Conservation (phyloP, 2,113 vertebrate genomes). For the Rhinichthys klamathensis region DNA sequence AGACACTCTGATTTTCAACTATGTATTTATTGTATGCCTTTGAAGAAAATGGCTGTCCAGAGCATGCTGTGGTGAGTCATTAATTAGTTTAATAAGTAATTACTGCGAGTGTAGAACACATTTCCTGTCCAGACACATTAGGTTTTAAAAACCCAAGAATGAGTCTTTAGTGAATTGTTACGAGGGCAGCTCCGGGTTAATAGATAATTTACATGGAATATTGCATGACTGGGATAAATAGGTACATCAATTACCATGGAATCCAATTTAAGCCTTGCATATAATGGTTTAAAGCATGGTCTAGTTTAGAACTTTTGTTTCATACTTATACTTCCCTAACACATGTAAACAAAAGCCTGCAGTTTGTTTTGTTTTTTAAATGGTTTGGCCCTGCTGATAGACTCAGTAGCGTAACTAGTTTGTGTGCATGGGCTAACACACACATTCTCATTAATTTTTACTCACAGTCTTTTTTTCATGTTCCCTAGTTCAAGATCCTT, state of each 20-base stretch:
- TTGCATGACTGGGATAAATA: slow-evolving; percentile 3
- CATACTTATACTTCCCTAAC: background rate
- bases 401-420: background rate
- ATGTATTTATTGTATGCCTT: background rate
- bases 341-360: background rate
- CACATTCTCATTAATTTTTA: background rate
- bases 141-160: slow-evolving; percentile 26
- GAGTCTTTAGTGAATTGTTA: slow-evolving; percentile 6
- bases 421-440: background rate
- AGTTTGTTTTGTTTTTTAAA: no score
- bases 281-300: background rate
- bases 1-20: background rate
- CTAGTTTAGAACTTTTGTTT: background rate
- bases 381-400: no score
- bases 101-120: slow-evolving; percentile 26
- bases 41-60: slow-evolving; percentile 16
- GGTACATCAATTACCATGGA: background rate
- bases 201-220: slow-evolving; percentile 32
- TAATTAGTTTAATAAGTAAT: slow-evolving; percentile 36
- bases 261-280: background rate
- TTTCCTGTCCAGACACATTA: slow-evolving; percentile 28
- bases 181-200: background rate
- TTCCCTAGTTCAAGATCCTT: background rate
- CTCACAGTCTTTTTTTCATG: background rate
- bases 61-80: slow-evolving; percentile 11